Evolutionary conservation across 2,797 vertebrate species (phyloP).

Genomic region (Sebastolobus altivelis): DNA sequence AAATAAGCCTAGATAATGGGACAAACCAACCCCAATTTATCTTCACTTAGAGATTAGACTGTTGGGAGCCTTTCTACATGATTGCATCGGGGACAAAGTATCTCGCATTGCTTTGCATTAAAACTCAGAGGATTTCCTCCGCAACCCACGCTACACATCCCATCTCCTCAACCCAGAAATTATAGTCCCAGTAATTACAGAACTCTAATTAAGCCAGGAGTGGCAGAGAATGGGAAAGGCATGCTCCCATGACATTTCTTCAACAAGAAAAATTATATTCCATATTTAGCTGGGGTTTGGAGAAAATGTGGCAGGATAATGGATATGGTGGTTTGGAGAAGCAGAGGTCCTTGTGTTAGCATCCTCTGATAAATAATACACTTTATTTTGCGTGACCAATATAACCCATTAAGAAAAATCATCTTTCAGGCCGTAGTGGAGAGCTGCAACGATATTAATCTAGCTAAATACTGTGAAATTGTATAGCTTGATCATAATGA

Average conservation of each 20-base stretch:
- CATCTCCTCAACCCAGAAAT: constrained; percentile 80
- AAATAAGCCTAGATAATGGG: constrained; percentile 62
- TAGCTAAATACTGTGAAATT: constrained; percentile 35
- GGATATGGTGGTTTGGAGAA: constrained; percentile 62
- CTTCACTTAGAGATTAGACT: constrained; percentile 61
- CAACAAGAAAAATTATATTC: constrained; percentile 80
- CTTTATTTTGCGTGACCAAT: constrained; percentile 56
- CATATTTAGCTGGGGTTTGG: constrained; percentile 77
- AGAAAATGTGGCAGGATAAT: constrained; percentile 77
- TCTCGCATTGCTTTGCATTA: constrained; percentile 53
- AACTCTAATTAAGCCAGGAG: constrained; percentile 81
- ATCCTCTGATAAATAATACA: constrained; percentile 64
- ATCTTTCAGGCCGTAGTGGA: constrained; percentile 34
- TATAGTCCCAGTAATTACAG: constrained; percentile 84
- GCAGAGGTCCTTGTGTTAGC: constrained; percentile 57
- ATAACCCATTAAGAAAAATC: constrained; percentile 48
- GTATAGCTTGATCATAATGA: constrained; percentile 44
- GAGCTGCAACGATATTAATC: constrained; percentile 41
- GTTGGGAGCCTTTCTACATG: constrained; percentile 49
- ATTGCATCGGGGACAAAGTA: constrained; percentile 58
- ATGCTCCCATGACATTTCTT: constrained; percentile 80
- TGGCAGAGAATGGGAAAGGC: constrained; percentile 74
- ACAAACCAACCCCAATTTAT: constrained; percentile 63
- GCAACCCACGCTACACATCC: constrained; percentile 61
- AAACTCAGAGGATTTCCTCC: constrained; percentile 73